Conservation (phyloP, 2,888 invertebrate genomes). For the Camptogramma bilineatum region DNA sequence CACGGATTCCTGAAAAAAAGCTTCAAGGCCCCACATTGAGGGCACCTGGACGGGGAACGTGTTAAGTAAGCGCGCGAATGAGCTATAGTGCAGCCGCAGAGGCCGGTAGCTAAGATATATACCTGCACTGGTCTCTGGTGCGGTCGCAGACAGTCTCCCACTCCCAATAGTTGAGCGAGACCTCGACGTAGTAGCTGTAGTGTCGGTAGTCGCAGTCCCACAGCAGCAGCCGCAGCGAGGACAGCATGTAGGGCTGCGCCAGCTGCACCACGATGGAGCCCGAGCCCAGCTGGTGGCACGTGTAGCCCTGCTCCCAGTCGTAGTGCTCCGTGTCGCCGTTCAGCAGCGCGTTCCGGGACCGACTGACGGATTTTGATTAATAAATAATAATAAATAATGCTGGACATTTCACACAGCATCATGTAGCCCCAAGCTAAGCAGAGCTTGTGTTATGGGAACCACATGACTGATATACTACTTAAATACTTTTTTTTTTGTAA, state of each 20-base stretch:
- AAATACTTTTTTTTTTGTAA: too few species aligned
- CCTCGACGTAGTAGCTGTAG: constrained; percentile 98
- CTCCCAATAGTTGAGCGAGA: constrained; percentile 95
- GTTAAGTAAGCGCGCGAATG: too few species aligned
- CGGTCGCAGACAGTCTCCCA: constrained; percentile 97
- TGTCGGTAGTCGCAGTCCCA: constrained; percentile 99
- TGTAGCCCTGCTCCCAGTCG: constrained; percentile 99
- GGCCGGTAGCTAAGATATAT: neutral
- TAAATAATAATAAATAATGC: too few species aligned
- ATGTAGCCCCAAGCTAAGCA: too few species aligned
- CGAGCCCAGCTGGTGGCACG: constrained; percentile 97
- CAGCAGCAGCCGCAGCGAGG: constrained; percentile 94
- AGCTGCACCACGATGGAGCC: constrained; percentile 98
- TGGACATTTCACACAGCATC: too few species aligned
- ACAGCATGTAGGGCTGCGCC: constrained; percentile 97
- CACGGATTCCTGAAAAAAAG: too few species aligned
- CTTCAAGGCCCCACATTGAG: too few species aligned
- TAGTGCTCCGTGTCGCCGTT: constrained; percentile 98
- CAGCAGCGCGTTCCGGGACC: constrained; percentile 96
- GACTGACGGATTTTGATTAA: constrained; percentile 69
- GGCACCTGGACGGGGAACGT: too few species aligned
- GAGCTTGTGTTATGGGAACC: too few species aligned
- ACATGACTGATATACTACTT: too few species aligned
- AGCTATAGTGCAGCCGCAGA: too few species aligned
- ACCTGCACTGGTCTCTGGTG: constrained; percentile 87